Conservation (phyloP, 2,113 vertebrate species). For the cattle (Bos taurus) region DNA sequence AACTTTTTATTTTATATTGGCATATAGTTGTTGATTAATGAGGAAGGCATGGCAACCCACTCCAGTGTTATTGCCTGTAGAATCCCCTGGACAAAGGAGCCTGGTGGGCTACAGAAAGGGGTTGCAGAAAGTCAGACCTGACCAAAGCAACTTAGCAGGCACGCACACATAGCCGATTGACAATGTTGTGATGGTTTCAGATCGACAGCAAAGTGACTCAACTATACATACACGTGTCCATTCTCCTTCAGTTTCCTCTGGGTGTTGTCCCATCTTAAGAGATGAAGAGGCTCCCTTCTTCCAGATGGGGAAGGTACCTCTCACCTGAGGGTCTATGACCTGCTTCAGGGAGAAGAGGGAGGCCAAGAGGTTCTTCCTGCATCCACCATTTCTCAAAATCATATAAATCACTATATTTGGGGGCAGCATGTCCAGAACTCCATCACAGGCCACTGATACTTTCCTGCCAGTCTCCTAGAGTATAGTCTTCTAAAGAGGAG, state of each 20-base stretch:
- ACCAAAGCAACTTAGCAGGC: neutral
- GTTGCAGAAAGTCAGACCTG: neutral
- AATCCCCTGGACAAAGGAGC: neutral
- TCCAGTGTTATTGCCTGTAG: neutral
- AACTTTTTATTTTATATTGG: neutral
- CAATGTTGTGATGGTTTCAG: neutral
- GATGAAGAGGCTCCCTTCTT: neutral
- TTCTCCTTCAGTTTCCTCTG: neutral
- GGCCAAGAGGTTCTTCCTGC: neutral
- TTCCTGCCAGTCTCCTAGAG: neutral
- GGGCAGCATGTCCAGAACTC: neutral
- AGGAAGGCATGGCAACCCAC: neutral
- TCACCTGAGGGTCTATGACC: neutral
- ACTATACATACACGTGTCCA: neutral
- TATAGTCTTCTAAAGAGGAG: neutral
- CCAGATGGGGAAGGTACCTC: neutral
- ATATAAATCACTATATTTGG: neutral
- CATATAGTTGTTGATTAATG: neutral
- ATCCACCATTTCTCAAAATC: neutral
- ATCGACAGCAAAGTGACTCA: neutral
- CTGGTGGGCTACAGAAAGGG: neutral
- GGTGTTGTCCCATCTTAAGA: neutral
- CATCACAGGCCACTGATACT: neutral
- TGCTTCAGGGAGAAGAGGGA: neutral
- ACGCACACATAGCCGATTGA: neutral